A percentile compares a stretch with the other conserved stretches of the same genome.
Evolutionary conservation across 1,140 invertebrate species (phyloP).

Genomic region (Plutomurus gul): DNA sequence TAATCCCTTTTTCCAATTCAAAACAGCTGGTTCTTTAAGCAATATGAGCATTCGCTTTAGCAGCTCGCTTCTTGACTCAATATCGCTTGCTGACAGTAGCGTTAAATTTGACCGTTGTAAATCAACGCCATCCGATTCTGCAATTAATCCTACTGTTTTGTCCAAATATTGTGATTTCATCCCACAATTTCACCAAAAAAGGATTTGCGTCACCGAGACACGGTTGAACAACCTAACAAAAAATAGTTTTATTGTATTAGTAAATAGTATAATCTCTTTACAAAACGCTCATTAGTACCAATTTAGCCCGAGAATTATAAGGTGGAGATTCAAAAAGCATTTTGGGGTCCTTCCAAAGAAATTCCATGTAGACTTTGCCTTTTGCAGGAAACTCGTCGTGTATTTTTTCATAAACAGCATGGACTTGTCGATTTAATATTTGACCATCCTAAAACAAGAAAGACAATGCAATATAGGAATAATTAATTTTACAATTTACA

Average conservation of each 20-base stretch:
- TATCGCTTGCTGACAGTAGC: not conserved
- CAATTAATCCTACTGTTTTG: not conserved
- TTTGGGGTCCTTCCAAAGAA: constrained; percentile 44
- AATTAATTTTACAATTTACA: too few species aligned
- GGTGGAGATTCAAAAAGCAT: constrained; percentile 46
- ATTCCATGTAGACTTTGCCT: constrained; percentile 51
- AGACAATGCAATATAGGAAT: not conserved
- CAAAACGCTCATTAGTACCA: too few species aligned
- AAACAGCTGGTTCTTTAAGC: constrained; percentile 33
- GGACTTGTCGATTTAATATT: constrained; percentile 35
- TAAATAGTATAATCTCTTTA: too few species aligned
- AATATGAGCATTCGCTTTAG: not conserved
- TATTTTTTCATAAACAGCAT: constrained; percentile 51
- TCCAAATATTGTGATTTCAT: constrained; percentile 43
- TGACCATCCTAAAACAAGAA: not conserved
- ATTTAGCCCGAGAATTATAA: constrained; percentile 33
- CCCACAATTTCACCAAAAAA: constrained; percentile 43
- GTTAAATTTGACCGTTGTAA: not conserved
- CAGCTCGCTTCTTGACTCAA: not conserved
- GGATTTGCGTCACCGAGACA: constrained; percentile 50
- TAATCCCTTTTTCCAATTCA: constrained; percentile 41
- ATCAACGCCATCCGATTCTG: not conserved
- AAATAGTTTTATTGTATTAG: not conserved
- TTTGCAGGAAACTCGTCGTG: constrained; percentile 45
- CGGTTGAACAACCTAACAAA: constrained; percentile 38